phyloP scores from a whole-genome alignment of 2,797 vertebrate species.

The Diceros bicornis region DNA sequence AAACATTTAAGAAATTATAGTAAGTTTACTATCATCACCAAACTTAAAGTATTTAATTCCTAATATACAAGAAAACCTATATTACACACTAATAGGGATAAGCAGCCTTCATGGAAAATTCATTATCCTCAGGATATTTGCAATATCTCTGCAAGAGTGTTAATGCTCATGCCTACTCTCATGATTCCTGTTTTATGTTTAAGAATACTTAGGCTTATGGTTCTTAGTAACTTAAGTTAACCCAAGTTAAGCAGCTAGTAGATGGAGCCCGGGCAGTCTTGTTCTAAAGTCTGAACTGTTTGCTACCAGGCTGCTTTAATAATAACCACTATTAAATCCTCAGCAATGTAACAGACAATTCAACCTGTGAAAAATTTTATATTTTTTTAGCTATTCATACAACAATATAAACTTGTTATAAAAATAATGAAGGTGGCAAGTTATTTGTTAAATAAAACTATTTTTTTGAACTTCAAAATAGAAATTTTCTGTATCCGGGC shows the following conservation, averaged over 20 bases:
- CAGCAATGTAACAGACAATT: neutral
- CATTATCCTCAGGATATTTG: neutral
- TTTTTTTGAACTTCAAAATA: neutral
- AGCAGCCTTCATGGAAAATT: neutral
- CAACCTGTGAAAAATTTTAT: neutral
- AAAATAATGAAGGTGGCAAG: neutral
- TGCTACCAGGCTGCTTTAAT: neutral
- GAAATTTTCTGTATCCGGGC: neutral
- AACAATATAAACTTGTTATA: neutral
- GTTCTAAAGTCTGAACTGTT: neutral
- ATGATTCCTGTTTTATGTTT: neutral
- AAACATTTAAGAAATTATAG: neutral
- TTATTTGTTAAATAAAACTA: neutral
- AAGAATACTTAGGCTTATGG: neutral
- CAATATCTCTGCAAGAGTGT: neutral
- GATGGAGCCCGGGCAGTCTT: neutral
- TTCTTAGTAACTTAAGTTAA: neutral
- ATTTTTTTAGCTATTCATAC: neutral
- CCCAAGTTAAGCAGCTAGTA: neutral
- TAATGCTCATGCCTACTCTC: neutral
- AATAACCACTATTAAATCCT: neutral
- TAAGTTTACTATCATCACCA: neutral
- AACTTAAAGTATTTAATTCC: neutral
- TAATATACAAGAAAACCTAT: neutral
- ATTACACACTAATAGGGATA: neutral